Evolutionary conservation across 2,888 invertebrate species (phyloP), one percentile per base, ranked within the genome.

Genomic region (Drosophila nr. perissopoda): DNA sequence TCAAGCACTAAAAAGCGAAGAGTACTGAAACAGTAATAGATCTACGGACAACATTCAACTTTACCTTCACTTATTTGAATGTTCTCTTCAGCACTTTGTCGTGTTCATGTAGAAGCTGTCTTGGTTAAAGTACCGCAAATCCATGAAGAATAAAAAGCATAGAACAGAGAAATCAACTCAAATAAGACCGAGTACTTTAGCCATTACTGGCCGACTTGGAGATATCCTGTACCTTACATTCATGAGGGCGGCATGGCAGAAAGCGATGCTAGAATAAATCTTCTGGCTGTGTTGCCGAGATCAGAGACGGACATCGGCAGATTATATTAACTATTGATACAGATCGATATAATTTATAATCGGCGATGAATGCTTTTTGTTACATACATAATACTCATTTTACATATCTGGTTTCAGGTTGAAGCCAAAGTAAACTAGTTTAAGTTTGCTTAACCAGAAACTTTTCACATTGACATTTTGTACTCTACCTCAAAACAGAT

Each of bases 1-100:
- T 83, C 51, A 86, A 82, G 76, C 60, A 77, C 69, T 72, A 49
- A 21, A 34, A 61, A 49, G 54, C 53, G 16, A 63, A 63, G n/a
- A 33, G 45, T 42, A 33, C 21, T 21, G 21, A 10, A 61, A 52
- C 21, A 45, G 51, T 29, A 52, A 54, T 63, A 38, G 56, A 40
- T 42, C 40, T 11, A 31, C 21, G 16, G 29, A 42, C 42, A 57
- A 16, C 57, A 21, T 16, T 11, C 10, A 60, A 34, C 42, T 52
- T 38, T 29, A 38, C 38, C 67, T 52, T 61, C 42, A 59, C 62
- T 68, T 64, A 58, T 68, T 73, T 67, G 33, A 34, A 54, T 52
- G 66, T 49, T 18, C 18, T 25, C 38, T 48, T 48, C 31, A 31
- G 31, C 36, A 67, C 66, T 57, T 77, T 62, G 11, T 51, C n/a